phyloP scores from a whole-genome alignment of 2,888 invertebrate genomes.

The Aphodius sticticus region DNA sequence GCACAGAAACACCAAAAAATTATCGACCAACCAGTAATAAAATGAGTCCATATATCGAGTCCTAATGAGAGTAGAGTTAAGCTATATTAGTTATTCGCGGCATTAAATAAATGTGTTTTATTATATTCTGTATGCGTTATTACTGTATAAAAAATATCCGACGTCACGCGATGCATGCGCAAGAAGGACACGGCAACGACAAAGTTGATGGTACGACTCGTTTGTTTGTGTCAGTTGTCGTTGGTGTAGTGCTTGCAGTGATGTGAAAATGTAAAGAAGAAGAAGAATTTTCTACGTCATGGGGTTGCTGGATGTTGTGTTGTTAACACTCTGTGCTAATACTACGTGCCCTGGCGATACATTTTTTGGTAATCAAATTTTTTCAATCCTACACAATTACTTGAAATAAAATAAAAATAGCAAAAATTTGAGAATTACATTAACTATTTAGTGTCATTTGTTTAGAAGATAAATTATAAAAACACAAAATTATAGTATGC shows the following conservation, averaged over 20 bases:
- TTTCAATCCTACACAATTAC: neutral
- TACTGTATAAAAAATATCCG: neutral
- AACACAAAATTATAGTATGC: no score
- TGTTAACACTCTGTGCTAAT: conserved; percentile 44
- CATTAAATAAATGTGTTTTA: neutral
- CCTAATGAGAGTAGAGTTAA: neutral
- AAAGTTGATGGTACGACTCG: neutral
- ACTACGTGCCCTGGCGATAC: conserved; percentile 38
- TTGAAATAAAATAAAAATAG: neutral
- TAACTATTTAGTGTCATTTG: no score
- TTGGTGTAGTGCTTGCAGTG: neutral
- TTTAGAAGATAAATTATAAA: no score
- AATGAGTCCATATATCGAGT: neutral
- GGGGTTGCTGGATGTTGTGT: conserved; percentile 42
- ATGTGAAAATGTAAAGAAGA: neutral
- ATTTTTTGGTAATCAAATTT: conserved; percentile 29
- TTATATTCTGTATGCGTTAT: neutral
- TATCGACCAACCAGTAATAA: neutral
- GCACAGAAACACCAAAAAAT: neutral
- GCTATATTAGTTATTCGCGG: neutral
- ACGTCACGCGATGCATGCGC: neutral
- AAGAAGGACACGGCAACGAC: neutral
- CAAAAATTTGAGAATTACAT: no score
- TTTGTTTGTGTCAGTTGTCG: neutral
- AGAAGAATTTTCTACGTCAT: conserved; percentile 28